phyloP scores from a whole-genome alignment of 2,888 invertebrate genomes.

The Xestia sexstrigata region DNA sequence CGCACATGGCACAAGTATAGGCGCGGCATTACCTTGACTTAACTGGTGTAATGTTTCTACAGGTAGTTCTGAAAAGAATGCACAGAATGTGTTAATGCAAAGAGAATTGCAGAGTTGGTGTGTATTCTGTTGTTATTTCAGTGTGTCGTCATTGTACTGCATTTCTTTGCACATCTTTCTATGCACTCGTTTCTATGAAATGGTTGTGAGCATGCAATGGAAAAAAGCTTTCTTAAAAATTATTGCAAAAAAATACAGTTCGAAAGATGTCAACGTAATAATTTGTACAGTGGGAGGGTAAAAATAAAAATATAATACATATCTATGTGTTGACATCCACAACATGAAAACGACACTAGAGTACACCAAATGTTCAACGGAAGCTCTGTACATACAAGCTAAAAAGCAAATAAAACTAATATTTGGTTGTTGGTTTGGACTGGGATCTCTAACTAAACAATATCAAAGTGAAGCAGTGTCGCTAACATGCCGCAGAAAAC shows the following conservation, averaged over 20 bases:
- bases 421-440: not conserved
- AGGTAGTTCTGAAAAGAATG: constrained; percentile 90
- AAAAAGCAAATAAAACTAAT: constrained; percentile 26
- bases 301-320: constrained; percentile 46
- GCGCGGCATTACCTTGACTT: constrained; percentile 70
- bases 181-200: constrained; percentile 86
- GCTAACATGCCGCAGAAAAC: constrained; percentile 53
- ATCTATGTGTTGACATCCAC: constrained; percentile 50
- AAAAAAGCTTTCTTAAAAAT: constrained; percentile 71
- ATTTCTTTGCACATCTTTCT: constrained; percentile 90
- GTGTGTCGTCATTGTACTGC: constrained; percentile 76
- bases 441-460: constrained; percentile 2
- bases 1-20: constrained; percentile 43
- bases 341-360: constrained; percentile 64
- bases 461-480: constrained; percentile 36
- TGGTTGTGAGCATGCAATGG: constrained; percentile 73
- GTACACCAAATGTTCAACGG: constrained; percentile 33
- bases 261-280: constrained; percentile 66
- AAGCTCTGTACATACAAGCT: constrained; percentile 40
- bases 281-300: constrained; percentile 30
- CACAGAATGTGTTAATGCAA: constrained; percentile 87
- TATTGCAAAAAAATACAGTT: constrained; percentile 89
- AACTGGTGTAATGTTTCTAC: constrained; percentile 76
- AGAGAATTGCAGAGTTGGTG: constrained; percentile 78
- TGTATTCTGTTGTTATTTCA: constrained; percentile 64